phyloP scores from a whole-genome alignment of 2,113 vertebrate genomes.

The Zosterops japonicus region DNA sequence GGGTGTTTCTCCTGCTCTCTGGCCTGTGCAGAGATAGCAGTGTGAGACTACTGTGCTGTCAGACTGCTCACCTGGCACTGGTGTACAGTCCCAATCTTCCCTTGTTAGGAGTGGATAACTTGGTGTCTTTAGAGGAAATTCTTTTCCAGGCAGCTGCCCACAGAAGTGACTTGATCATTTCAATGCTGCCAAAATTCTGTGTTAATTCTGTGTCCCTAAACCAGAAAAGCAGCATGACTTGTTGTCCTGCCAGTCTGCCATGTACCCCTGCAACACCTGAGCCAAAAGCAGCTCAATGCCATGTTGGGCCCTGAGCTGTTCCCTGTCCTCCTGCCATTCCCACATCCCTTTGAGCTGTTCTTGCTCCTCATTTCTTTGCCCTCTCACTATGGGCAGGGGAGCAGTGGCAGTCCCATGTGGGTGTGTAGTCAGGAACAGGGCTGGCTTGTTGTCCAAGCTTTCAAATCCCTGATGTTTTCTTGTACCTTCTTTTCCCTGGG shows the following conservation, averaged over 20 bases:
- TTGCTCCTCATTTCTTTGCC: neutral
- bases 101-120: neutral
- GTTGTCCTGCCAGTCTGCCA: neutral
- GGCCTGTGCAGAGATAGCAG: neutral
- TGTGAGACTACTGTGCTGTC: neutral
- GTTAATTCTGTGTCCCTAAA: neutral
- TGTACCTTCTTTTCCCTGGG: neutral
- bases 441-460: neutral
- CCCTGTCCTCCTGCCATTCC: neutral
- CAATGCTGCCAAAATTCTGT: neutral
- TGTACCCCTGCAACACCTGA: neutral
- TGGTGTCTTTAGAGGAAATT: neutral
- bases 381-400: neutral
- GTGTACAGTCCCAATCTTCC: neutral
- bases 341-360: neutral
- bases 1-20: neutral
- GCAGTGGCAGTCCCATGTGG: neutral
- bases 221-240: neutral
- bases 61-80: neutral
- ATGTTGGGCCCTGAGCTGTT: neutral
- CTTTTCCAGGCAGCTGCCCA: neutral
- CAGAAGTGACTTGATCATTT: neutral
- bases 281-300: neutral
- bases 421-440: neutral
- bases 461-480: neutral